Percentiles rank a stretch among this genome's conserved stretches.
phyloP scores from a whole-genome alignment of 1,140 invertebrate genomes.

The Zophobas atratus region DNA sequence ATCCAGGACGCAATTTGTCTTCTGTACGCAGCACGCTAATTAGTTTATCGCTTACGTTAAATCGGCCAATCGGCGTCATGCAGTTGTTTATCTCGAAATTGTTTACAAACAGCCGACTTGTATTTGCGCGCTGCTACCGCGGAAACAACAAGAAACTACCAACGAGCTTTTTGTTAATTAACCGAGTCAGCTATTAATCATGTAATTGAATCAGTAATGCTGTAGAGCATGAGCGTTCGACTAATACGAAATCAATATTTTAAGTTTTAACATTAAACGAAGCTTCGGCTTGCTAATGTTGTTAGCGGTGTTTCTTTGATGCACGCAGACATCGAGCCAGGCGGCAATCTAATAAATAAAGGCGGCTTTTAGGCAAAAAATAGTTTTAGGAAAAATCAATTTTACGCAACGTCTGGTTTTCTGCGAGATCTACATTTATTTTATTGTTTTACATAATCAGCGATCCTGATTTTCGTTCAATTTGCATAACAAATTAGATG shows the following conservation, averaged over 20 bases:
- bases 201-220: constrained; percentile 33
- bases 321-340: no score
- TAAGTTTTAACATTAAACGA: constrained; percentile 19
- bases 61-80: constrained; percentile 20
- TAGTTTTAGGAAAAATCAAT: no score
- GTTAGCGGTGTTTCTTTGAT: no score
- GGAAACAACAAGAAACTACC: constrained; percentile 23
- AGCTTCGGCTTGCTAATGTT: no score
- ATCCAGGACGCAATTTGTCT: no score
- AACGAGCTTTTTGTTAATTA: constrained; percentile 29
- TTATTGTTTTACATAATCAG: no score
- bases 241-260: constrained; percentile 37
- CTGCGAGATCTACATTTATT: no score
- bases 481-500: no score
- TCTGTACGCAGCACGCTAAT: neutral
- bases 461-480: no score
- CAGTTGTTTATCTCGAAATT: constrained; percentile 19
- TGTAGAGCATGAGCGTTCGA: constrained; percentile 26
- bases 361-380: no score
- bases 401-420: no score
- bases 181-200: constrained; percentile 36
- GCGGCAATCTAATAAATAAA: no score
- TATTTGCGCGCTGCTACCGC: constrained; percentile 5
- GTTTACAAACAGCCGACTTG: constrained; percentile 35
- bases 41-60: constrained; percentile 7